Evolutionary conservation across 2,113 vertebrate species (phyloP).

Genomic region (Numenius arquata): DNA sequence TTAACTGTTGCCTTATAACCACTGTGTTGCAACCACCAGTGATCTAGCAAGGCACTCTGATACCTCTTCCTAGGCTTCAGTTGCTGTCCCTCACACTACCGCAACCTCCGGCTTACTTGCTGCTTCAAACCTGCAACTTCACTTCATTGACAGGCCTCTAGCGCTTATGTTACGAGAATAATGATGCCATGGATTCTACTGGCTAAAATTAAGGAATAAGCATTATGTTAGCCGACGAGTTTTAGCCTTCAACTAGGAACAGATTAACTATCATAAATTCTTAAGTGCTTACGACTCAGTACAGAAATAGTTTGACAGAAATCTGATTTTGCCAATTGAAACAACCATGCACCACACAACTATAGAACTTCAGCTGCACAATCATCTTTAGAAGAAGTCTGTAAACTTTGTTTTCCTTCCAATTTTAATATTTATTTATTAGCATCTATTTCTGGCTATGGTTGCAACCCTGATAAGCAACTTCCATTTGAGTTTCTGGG

Average conservation of each 20-base stretch:
- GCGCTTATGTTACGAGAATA: neutral
- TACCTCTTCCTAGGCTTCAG: neutral
- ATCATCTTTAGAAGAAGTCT: neutral
- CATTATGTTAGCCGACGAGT: neutral
- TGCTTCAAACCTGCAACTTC: neutral
- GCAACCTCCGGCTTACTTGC: neutral
- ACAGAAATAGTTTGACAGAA: neutral
- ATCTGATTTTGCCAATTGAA: neutral
- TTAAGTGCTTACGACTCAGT: neutral
- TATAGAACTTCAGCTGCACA: neutral
- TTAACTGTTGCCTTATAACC: neutral
- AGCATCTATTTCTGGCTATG: neutral
- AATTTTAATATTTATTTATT: neutral
- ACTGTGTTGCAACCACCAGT: neutral
- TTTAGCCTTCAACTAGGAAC: neutral
- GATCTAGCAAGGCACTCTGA: neutral
- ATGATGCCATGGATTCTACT: neutral
- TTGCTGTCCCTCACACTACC: neutral
- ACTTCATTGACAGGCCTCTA: neutral
- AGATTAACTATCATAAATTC: neutral
- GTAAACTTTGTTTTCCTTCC: neutral
- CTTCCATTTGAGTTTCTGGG: neutral
- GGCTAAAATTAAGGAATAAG: neutral
- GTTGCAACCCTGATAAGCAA: neutral
- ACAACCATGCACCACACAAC: neutral